phyloP scores from a whole-genome alignment of 2,888 invertebrate genomes.

The Coleophora flavipennella region DNA sequence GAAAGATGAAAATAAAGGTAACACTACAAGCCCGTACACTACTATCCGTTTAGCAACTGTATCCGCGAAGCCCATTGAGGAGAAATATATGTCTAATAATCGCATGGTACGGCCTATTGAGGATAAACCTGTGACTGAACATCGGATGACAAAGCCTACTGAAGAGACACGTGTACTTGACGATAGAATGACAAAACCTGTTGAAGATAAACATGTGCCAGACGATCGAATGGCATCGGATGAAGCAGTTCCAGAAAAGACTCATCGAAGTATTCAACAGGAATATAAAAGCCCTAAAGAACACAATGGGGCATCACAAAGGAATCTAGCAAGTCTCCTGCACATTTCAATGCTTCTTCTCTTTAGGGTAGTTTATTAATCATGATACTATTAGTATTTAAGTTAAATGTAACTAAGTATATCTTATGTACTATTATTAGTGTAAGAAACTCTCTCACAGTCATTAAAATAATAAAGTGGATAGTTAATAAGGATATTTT shows the following conservation, averaged over 20 bases:
- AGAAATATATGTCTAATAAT: slow-evolving; percentile 4
- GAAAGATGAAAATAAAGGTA: slow-evolving; percentile 7
- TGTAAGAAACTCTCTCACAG: slow-evolving; percentile 48
- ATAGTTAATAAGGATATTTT: slow-evolving; percentile 29
- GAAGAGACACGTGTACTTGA: too few species aligned
- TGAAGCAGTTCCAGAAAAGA: slow-evolving; percentile 53
- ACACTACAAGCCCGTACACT: slow-evolving; percentile 24
- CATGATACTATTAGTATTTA: slow-evolving; percentile 3
- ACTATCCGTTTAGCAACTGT: slow-evolving; percentile 56
- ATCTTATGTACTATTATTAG: slow-evolving; percentile 20
- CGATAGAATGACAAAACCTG: too few species aligned
- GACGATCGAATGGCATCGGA: slow-evolving; percentile 56
- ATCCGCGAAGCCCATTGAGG: slow-evolving; percentile 49
- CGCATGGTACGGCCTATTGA: not conserved
- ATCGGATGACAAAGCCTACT: too few species aligned
- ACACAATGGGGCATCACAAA: slow-evolving; percentile 19
- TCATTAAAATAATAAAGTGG: slow-evolving; percentile 46
- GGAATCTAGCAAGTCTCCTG: slow-evolving; percentile 23
- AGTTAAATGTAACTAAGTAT: slow-evolving; percentile 8
- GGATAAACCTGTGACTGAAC: not conserved
- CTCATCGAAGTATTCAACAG: slow-evolving; percentile 44
- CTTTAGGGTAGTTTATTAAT: slow-evolving; percentile 33
- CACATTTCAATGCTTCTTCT: slow-evolving; percentile 23
- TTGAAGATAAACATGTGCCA: slow-evolving; percentile 10
- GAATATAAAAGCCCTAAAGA: slow-evolving; percentile 13